phyloP scores from a whole-genome alignment of 2,113 vertebrate species.

The Mustela lutreola region DNA sequence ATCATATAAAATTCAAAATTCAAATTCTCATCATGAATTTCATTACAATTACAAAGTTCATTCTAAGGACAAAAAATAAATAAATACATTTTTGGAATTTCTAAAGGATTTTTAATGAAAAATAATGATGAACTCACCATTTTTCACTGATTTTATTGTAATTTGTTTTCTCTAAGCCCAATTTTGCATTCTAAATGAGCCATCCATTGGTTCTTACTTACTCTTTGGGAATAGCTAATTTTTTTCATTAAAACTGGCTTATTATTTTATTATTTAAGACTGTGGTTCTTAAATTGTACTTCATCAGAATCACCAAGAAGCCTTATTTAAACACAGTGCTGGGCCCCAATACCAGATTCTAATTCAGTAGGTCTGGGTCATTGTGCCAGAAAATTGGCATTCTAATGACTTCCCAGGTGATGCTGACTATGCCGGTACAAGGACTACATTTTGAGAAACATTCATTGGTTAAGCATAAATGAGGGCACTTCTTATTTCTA shows the following conservation, averaged over 20 bases:
- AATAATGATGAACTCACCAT: not conserved
- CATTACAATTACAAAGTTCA: not conserved
- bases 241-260: not conserved
- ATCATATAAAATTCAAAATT: not conserved
- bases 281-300: not conserved
- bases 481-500: constrained; percentile 1
- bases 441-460: not conserved
- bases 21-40: not conserved
- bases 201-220: not conserved
- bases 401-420: not conserved
- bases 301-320: not conserved
- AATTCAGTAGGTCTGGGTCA: not conserved
- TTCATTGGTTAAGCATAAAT: not conserved
- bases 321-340: not conserved
- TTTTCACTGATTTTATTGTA: not conserved
- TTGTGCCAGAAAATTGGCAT: not conserved
- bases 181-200: not conserved
- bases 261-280: not conserved
- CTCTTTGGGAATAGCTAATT: not conserved
- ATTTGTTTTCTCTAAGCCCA: not conserved
- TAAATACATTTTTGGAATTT: not conserved
- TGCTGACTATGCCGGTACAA: not conserved
- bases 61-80: not conserved
- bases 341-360: not conserved
- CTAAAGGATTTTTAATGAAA: not conserved